phyloP scores from a whole-genome alignment of 2,888 invertebrate genomes.

The Coelinius sp. region DNA sequence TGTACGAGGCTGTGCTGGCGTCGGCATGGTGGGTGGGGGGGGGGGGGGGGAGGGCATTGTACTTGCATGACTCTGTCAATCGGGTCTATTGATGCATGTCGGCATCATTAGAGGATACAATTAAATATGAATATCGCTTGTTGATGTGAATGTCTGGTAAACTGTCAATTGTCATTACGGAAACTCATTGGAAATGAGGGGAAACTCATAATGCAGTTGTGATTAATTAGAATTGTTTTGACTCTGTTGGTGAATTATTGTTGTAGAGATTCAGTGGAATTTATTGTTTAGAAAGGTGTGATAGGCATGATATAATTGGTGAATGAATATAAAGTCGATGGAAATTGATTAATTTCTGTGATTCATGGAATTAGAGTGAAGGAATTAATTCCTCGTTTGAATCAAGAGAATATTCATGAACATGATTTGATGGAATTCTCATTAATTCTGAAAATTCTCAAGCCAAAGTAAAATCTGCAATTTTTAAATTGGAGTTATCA shows the following conservation, averaged over 20 bases:
- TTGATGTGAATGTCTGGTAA: conserved; percentile 9
- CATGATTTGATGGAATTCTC: background rate
- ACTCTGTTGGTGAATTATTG: background rate
- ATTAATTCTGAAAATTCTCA: too few relatives aligned
- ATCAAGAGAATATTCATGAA: background rate
- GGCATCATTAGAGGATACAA: conserved; percentile 14
- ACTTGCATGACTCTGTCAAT: conserved; percentile 2
- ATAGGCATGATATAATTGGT: background rate
- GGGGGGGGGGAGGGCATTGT: conserved; percentile 16
- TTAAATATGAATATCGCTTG: conserved; percentile 1
- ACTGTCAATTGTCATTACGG: conserved; percentile 3
- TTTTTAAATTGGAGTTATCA: background rate
- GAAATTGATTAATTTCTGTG: background rate
- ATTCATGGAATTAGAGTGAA: background rate
- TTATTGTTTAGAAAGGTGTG: background rate
- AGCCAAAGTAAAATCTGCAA: background rate
- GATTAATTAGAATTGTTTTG: background rate
- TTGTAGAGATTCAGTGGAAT: background rate
- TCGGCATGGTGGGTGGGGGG: too few relatives aligned
- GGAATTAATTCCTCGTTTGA: background rate
- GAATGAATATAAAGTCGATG: background rate
- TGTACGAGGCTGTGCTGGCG: background rate
- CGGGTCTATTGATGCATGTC: conserved; percentile 16
- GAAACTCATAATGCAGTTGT: background rate
- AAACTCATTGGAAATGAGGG: background rate